A percentile compares a stretch with the other conserved stretches of the same genome.
Conservation (phyloP, 2,797 vertebrate species). For the Sebastes paucispinis region DNA sequence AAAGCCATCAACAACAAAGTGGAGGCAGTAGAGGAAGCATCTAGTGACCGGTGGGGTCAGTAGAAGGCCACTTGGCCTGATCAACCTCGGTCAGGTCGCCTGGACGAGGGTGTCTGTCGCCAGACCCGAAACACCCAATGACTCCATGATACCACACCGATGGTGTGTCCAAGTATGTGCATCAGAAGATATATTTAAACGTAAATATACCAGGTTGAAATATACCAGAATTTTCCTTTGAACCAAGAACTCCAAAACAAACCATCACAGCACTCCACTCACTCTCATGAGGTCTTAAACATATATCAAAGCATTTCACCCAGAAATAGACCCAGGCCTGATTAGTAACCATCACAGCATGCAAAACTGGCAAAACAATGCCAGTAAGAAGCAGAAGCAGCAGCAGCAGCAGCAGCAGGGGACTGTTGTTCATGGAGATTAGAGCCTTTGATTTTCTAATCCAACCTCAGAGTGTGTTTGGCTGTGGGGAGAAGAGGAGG, state of each 20-base stretch:
- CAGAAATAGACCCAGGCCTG: not conserved
- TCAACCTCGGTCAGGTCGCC: not conserved
- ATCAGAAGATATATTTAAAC: not conserved
- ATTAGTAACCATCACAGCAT: not conserved
- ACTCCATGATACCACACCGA: not conserved
- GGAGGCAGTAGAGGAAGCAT: not conserved
- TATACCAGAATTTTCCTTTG: not conserved
- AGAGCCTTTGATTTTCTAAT: slow-evolving; percentile 16
- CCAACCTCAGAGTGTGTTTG: not conserved
- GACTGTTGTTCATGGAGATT: not conserved
- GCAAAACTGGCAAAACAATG: not conserved
- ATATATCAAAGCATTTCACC: not conserved
- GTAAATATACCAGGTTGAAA: not conserved
- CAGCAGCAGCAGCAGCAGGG: not conserved
- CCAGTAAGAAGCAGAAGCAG: not conserved
- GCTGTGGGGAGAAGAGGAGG: not conserved
- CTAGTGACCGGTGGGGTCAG: not conserved
- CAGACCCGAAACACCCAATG: not conserved
- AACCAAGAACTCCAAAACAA: not conserved
- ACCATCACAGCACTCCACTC: not conserved
- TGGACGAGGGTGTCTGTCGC: not conserved
- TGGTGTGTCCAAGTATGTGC: not conserved
- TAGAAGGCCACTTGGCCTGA: not conserved
- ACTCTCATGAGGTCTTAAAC: not conserved
- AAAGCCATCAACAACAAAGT: no score